Conservation (phyloP, 1,140 invertebrate species). For the Orius insidiosus region DNA sequence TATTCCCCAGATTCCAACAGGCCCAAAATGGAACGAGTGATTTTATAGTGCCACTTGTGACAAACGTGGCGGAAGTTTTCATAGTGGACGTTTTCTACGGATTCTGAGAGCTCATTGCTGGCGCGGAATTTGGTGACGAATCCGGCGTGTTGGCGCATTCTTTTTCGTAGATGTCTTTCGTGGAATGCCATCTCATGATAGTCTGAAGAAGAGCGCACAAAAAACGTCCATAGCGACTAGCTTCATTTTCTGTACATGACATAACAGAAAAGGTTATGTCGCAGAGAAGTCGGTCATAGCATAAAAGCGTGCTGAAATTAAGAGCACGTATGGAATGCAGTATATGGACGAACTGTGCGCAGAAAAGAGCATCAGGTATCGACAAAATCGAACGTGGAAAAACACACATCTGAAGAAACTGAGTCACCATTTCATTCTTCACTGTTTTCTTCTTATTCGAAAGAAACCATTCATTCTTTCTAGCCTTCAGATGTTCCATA, state of each 20-base stretch:
- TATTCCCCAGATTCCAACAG: constrained; percentile 85
- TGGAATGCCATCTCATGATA: constrained; percentile 91
- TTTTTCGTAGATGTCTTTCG: constrained; percentile 74
- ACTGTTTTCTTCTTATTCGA: constrained; percentile 67
- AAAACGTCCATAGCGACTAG: constrained; percentile 89
- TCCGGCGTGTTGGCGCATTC: constrained; percentile 88
- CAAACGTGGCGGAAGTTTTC: constrained; percentile 96
- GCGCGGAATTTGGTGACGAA: constrained; percentile 94
- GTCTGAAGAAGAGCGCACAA: constrained; percentile 82
- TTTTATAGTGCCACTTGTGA: constrained; percentile 98
- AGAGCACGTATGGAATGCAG: constrained; percentile 89
- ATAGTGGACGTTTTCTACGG: constrained; percentile 85
- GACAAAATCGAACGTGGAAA: constrained; percentile 93
- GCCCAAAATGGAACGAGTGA: constrained; percentile 52
- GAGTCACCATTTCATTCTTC: constrained; percentile 91
- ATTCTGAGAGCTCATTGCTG: constrained; percentile 68
- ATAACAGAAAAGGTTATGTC: constrained; percentile 96
- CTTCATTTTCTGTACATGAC: constrained; percentile 95
- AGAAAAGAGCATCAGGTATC: constrained; percentile 86
- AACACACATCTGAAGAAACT: constrained; percentile 88
- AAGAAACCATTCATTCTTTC: constrained; percentile 87
- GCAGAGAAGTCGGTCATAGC: constrained; percentile 95
- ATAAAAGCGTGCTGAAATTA: constrained; percentile 93
- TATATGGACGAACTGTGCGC: constrained; percentile 90
- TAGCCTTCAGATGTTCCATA: constrained; percentile 42